These are phyloP conservation scores for Pungitius pungitius DNA, from an alignment of 2,113 vertebrate species.

Conservation along the genomic window DNA sequence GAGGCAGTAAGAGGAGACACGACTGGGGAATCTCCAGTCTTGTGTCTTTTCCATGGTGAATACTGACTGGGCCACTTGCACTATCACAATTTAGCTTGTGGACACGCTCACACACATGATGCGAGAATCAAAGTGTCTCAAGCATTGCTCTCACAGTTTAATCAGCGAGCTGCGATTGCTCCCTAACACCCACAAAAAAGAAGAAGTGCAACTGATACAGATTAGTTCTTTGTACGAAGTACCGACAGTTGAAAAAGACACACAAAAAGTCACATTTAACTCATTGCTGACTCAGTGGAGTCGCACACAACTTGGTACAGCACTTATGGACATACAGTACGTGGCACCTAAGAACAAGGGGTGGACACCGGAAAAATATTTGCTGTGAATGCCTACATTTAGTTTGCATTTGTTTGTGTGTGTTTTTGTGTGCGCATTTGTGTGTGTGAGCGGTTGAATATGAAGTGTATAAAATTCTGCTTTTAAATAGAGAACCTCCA, in stretches of 20 bases:
- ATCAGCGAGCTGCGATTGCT: slow-evolving; percentile 42
- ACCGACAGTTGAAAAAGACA: slow-evolving; percentile 33
- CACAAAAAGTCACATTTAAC: slow-evolving; percentile 22
- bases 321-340: slow-evolving; percentile 56
- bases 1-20: slow-evolving; percentile 22
- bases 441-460: slow-evolving; percentile 31
- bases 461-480: slow-evolving; percentile 48
- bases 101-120: slow-evolving; percentile 2
- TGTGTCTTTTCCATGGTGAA: slow-evolving; percentile 6
- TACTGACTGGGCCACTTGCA: slow-evolving; percentile 4
- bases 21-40: not conserved
- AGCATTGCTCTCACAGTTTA: slow-evolving; percentile 43
- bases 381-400: slow-evolving; percentile 52
- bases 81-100: not conserved
- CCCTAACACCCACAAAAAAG: slow-evolving; percentile 23
- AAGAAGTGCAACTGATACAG: slow-evolving; percentile 15
- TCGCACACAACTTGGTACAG: slow-evolving; percentile 48
- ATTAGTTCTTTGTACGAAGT: slow-evolving; percentile 18
- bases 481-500: slow-evolving; percentile 49
- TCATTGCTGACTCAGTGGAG: slow-evolving; percentile 28
- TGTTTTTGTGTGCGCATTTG: slow-evolving; percentile 27
- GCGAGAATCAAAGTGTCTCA: slow-evolving; percentile 44
- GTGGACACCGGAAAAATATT: slow-evolving; percentile 60
- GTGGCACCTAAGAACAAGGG: slow-evolving; percentile 53
- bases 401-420: slow-evolving; percentile 42